Conservation (phyloP, 2,797 vertebrate genomes). For the Alcedo atthis region DNA sequence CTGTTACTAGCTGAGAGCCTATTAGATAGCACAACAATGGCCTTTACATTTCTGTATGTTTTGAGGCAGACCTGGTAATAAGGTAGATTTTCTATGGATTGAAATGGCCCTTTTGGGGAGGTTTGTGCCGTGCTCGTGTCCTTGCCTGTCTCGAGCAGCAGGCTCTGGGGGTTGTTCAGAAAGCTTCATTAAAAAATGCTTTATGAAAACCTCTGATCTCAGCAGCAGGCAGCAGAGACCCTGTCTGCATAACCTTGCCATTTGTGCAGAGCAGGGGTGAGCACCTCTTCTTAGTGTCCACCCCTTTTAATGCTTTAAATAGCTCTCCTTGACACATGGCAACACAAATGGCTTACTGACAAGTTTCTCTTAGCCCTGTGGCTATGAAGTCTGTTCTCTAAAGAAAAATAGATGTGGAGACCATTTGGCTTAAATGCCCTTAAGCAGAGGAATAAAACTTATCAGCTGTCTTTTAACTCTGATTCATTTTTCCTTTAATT, state of each 20-base stretch:
- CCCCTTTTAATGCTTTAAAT: constrained; percentile 24
- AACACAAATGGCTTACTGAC: constrained; percentile 41
- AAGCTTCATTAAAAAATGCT: constrained; percentile 39
- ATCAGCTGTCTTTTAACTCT: constrained; percentile 60
- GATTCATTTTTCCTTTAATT: constrained; percentile 63
- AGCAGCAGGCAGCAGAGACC: neutral
- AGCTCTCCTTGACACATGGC: constrained; percentile 27
- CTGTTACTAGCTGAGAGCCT: neutral
- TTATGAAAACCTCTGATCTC: constrained; percentile 12
- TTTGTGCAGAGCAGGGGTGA: neutral
- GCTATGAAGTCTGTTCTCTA: constrained; percentile 21
- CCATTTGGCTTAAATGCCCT: constrained; percentile 55
- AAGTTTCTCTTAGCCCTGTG: constrained; percentile 32
- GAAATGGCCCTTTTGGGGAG: neutral
- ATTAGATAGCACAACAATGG: neutral
- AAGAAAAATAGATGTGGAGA: constrained; percentile 40
- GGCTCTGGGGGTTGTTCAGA: neutral
- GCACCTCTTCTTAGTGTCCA: neutral
- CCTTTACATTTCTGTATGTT: neutral
- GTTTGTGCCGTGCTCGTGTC: neutral
- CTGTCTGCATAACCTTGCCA: neutral
- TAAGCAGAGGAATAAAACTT: constrained; percentile 62
- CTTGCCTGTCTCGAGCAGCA: neutral
- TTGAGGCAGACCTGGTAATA: neutral
- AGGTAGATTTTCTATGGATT: neutral